Conservation (phyloP, 2,797 vertebrate genomes). For the Sebastes diploproa region DNA sequence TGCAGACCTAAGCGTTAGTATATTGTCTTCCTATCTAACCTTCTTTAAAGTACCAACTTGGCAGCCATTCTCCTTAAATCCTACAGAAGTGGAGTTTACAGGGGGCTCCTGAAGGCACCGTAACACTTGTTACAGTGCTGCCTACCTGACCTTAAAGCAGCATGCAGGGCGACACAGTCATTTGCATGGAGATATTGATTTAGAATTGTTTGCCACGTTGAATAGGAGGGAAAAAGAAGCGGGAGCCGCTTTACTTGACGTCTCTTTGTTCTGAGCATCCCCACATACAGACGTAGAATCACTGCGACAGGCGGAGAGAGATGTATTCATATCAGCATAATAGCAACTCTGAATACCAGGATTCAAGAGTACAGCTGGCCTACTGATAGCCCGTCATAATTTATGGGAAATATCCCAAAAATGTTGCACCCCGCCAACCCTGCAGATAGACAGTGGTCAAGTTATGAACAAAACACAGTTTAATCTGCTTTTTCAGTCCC, state of each 20-base stretch:
- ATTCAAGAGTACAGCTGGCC: constrained; percentile 73
- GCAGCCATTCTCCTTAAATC: not conserved
- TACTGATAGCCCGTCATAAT: constrained; percentile 72
- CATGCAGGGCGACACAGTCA: constrained; percentile 37
- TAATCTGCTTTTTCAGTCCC: constrained; percentile 64
- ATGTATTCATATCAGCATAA: constrained; percentile 81
- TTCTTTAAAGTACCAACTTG: not conserved
- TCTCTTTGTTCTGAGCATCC: constrained; percentile 65
- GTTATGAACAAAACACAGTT: constrained; percentile 56
- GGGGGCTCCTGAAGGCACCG: constrained; percentile 28
- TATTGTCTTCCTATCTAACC: not conserved
- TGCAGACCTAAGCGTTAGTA: not conserved
- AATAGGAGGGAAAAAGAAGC: constrained; percentile 49
- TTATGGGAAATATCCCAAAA: constrained; percentile 76
- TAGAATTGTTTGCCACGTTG: constrained; percentile 55
- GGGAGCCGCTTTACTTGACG: constrained; percentile 50
- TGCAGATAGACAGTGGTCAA: constrained; percentile 54
- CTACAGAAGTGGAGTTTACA: not conserved
- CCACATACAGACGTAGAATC: constrained; percentile 69
- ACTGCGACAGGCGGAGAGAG: constrained; percentile 73
- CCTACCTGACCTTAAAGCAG: constrained; percentile 47
- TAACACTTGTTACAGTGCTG: constrained; percentile 25
- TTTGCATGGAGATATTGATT: constrained; percentile 71
- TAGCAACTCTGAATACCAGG: constrained; percentile 65
- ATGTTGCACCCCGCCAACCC: constrained; percentile 65